These are phyloP conservation scores for Bellardia pandia DNA, from an alignment of 2,888 invertebrate genomes.

Conservation along the genomic window DNA sequence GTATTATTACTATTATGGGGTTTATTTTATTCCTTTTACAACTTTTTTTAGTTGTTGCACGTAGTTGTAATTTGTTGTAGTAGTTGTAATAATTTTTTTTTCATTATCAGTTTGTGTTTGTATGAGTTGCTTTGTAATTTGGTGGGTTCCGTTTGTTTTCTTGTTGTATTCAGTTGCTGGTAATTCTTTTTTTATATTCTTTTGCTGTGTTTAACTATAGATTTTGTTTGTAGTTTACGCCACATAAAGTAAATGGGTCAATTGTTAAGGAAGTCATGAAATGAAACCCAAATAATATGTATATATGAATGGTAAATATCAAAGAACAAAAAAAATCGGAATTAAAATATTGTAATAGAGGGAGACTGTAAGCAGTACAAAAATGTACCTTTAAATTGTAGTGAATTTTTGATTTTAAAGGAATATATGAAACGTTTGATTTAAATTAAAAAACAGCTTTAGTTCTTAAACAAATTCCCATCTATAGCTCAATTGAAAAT, in stretches of 20 bases:
- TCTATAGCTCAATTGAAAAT: no score
- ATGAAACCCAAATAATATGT: slow-evolving; percentile 49
- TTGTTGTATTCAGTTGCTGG: slow-evolving; percentile 76
- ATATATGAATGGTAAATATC: neutral
- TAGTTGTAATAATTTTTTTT: slow-evolving; percentile 19
- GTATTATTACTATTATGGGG: slow-evolving; percentile 70
- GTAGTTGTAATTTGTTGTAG: slow-evolving; percentile 21
- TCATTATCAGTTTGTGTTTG: slow-evolving; percentile 50
- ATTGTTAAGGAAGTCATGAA: slow-evolving; percentile 76
- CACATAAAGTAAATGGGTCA: slow-evolving; percentile 82
- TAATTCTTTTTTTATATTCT: slow-evolving; percentile 74
- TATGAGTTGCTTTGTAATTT: slow-evolving; percentile 52
- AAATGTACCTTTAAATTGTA: neutral
- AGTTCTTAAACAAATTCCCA: no score
- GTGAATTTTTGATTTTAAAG: neutral
- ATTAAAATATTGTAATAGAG: neutral
- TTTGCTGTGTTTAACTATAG: slow-evolving; percentile 20
- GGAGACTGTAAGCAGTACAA: neutral
- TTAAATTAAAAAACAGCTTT: no score
- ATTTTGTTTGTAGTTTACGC: slow-evolving; percentile 76
- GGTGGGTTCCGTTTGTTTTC: slow-evolving; percentile 43
- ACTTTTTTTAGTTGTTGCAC: slow-evolving; percentile 33
- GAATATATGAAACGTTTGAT: no score
- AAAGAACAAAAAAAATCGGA: slow-evolving; percentile 18
- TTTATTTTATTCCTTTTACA: slow-evolving; percentile 58